Base-by-base conservation (phyloP, 2,888 invertebrate genomes). In the Dascillus cervinus region DNA sequence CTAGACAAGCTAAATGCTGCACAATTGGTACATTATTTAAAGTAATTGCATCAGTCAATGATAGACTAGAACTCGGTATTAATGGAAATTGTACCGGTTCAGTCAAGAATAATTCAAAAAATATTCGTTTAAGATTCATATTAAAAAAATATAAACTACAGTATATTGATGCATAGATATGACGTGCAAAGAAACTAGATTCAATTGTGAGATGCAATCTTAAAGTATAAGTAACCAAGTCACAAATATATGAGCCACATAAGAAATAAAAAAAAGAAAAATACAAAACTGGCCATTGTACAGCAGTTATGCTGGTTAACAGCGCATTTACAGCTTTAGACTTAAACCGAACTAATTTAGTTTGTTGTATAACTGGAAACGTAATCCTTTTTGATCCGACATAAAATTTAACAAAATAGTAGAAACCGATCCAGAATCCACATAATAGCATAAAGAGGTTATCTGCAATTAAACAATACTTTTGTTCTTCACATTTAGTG, bases 1-100 rank as follows among this genome's bases (percentile, higher is more conserved):
- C 87, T 37, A 80, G 69, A 39, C 80, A 84, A 3, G 82, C 88
- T 31, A 90, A 65, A 53, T 83, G 79, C 56, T 82, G 82, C 40
- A 81, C 70, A 28, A 85, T 77, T 4, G 81, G 79, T 26, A 77
- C 67, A 32, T 74, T 71, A 33, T 74, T 71, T 50, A 63, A 58
- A 2, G 69, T 65, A 11, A 87, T 56, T 11, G 77, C 81, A 42
- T 77, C 73, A 20, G 72, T 66, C 10, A 88, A 59, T 1, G 73
- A 74, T 1, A 80, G 50, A 4, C 45, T 50, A 27, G 54, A 58
- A 23, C 50, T 58, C 3, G 66, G 62, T 6, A 51, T 41, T 41
- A 85, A 70, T 2, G 75, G 71, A 57, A 86, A 83, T 22, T 70
- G 64, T 53, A 79, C 67, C 42, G 77, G 77, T 62, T 85, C 79